Percentiles rank a stretch among this genome's conserved stretches.
Conservation (phyloP, 2,888 invertebrate genomes). For the Sarcophaga variegata region DNA sequence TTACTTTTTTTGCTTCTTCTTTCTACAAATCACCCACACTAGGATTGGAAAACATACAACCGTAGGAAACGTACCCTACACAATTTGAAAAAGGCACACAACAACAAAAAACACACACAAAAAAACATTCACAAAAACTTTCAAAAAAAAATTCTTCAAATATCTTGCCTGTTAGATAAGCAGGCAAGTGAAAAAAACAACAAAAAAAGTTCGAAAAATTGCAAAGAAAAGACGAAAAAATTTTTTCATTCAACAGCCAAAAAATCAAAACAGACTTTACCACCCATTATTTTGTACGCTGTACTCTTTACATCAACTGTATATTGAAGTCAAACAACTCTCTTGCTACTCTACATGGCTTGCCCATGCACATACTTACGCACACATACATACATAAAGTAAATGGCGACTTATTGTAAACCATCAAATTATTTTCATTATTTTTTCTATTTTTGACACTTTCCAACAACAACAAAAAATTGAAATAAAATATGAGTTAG, state of each 20-base stretch:
- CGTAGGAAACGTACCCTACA: not conserved
- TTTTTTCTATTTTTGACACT: slow-evolving; percentile 81
- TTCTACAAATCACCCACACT: slow-evolving; percentile 12
- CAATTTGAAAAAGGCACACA: slow-evolving; percentile 14
- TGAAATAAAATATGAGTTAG: slow-evolving; percentile 58
- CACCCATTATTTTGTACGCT: slow-evolving; percentile 1
- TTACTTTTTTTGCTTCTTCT: not conserved
- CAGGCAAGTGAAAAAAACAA: slow-evolving; percentile 20
- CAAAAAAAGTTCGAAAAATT: not conserved
- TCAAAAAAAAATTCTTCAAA: slow-evolving; percentile 62
- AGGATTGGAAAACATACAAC: not conserved
- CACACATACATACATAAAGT: not conserved
- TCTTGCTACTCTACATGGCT: too few species aligned
- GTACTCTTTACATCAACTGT: not conserved
- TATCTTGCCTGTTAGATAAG: slow-evolving; percentile 58
- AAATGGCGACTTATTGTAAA: slow-evolving; percentile 76
- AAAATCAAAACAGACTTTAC: slow-evolving; percentile 6
- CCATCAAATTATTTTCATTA: slow-evolving; percentile 80
- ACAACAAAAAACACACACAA: slow-evolving; percentile 3
- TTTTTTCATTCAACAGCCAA: not conserved
- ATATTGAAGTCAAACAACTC: too few species aligned
- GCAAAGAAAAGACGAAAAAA: not conserved
- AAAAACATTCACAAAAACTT: slow-evolving; percentile 57
- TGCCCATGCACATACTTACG: not conserved
- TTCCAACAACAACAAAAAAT: slow-evolving; percentile 29